Conservation (phyloP, 2,113 vertebrate species). For the Dinomys branickii region DNA sequence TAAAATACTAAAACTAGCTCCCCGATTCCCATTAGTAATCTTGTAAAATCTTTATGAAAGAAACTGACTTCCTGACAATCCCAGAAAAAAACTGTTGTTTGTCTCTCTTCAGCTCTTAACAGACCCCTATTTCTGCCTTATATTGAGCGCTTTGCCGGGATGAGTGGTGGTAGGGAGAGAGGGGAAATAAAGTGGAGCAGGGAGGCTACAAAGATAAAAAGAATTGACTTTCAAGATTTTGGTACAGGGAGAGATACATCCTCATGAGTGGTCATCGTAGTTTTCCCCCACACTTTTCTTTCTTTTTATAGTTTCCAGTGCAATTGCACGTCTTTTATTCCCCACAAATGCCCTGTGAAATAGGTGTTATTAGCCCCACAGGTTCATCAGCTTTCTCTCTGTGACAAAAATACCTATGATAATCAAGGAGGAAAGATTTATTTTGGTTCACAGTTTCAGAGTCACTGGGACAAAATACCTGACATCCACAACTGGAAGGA, state of each 20-base stretch:
- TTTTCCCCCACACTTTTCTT: background rate
- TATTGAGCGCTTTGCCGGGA: background rate
- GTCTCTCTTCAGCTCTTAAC: background rate
- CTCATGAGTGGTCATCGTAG: background rate
- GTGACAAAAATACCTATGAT: background rate
- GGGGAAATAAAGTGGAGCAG: fast-evolving
- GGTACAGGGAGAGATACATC: background rate
- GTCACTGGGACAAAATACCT: background rate
- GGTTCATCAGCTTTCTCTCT: background rate
- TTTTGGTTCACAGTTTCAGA: background rate
- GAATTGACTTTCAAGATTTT: background rate
- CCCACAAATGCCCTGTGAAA: background rate
- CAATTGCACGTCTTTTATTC: background rate
- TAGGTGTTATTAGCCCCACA: background rate
- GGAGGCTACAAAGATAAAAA: background rate
- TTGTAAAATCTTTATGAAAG: conserved; percentile 17
- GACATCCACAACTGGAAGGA: background rate
- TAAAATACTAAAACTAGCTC: conserved; percentile 48
- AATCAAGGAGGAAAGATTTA: background rate
- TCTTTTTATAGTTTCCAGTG: background rate
- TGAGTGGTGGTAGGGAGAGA: background rate
- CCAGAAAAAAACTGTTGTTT: background rate
- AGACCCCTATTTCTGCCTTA: background rate
- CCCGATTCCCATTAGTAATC: background rate
- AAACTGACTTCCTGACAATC: background rate